A percentile compares a stretch with the other conserved stretches of the same genome.
Conservation (phyloP, 2,797 vertebrate species). For the Bovichtus diacanthus region DNA sequence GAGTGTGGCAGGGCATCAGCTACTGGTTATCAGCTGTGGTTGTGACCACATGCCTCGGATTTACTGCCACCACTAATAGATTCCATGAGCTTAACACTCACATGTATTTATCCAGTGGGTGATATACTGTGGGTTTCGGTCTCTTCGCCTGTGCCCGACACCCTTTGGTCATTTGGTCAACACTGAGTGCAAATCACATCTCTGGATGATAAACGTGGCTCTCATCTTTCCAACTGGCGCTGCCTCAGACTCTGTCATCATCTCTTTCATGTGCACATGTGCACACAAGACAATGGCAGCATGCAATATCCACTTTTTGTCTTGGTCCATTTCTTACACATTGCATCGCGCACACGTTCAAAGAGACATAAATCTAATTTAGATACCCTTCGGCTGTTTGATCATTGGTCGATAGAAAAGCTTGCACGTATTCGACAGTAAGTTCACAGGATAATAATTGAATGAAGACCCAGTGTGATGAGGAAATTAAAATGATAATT, state of each 20-base stretch:
- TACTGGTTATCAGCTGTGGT: slow-evolving; percentile 65
- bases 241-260: slow-evolving; percentile 28
- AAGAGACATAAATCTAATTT: slow-evolving; percentile 17
- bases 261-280: slow-evolving; percentile 50
- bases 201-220: slow-evolving; percentile 39
- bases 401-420: slow-evolving; percentile 17
- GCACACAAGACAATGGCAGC: slow-evolving; percentile 25
- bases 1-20: slow-evolving; percentile 36
- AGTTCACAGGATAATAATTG: slow-evolving; percentile 22
- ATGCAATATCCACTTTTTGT: slow-evolving; percentile 12
- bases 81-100: slow-evolving; percentile 43
- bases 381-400: slow-evolving; percentile 11
- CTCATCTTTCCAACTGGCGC: slow-evolving; percentile 56
- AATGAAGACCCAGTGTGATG: slow-evolving; percentile 11
- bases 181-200: slow-evolving; percentile 61
- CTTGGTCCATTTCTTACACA: slow-evolving; percentile 1
- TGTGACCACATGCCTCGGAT: slow-evolving; percentile 38
- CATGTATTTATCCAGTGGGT: slow-evolving; percentile 6
- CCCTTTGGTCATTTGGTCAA: slow-evolving; percentile 65
- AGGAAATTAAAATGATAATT: slow-evolving; percentile 42
- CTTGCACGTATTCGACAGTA: neutral
- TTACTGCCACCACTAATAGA: slow-evolving; percentile 54
- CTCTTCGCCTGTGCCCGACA: too few species aligned
- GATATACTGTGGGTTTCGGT: neutral
- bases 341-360: slow-evolving; percentile 17